Evolutionary conservation across 2,888 invertebrate species (phyloP).

Genomic region (Anoncus sp.): DNA sequence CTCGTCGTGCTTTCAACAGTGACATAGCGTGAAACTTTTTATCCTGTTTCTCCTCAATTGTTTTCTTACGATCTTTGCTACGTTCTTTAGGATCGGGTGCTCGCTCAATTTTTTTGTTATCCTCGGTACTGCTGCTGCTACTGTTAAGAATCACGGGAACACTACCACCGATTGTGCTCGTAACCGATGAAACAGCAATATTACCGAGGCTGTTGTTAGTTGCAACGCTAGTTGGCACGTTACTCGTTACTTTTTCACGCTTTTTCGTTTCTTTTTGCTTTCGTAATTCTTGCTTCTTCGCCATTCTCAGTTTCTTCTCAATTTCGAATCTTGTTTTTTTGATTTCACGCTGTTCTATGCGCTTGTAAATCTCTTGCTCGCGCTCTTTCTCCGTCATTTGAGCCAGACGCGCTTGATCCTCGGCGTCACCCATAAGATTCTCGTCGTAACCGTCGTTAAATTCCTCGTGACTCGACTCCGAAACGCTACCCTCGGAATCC

Average conservation of each 20-base stretch:
- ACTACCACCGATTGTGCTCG: too few species aligned
- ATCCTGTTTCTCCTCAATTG: conserved; percentile 94
- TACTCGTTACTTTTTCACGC: conserved; percentile 78
- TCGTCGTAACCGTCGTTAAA: conserved; percentile 99
- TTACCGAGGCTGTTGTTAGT: too few species aligned
- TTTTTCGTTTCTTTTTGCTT: conserved; percentile 84
- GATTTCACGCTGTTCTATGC: conserved; percentile 97
- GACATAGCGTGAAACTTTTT: conserved; percentile 98
- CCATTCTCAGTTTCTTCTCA: conserved; percentile 95
- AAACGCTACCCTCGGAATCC: conserved; percentile 85
- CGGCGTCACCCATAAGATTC: conserved; percentile 98
- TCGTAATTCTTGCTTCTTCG: conserved; percentile 90
- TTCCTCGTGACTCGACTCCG: conserved; percentile 91
- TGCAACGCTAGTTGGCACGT: conserved; percentile 59
- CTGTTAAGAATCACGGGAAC: not conserved
- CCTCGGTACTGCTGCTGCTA: too few species aligned
- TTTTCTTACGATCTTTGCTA: conserved; percentile 94
- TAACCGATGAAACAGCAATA: too few species aligned
- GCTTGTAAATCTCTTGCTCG: conserved; percentile 98
- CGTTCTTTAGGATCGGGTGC: conserved; percentile 89
- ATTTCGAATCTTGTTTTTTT: conserved; percentile 98
- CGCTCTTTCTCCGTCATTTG: conserved; percentile 98
- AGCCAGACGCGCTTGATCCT: conserved; percentile 95
- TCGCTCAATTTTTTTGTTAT: conserved; percentile 84
- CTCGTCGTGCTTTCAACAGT: conserved; percentile 93